phyloP scores from a whole-genome alignment of 2,888 invertebrate species.

The Odontocerum albicorne region DNA sequence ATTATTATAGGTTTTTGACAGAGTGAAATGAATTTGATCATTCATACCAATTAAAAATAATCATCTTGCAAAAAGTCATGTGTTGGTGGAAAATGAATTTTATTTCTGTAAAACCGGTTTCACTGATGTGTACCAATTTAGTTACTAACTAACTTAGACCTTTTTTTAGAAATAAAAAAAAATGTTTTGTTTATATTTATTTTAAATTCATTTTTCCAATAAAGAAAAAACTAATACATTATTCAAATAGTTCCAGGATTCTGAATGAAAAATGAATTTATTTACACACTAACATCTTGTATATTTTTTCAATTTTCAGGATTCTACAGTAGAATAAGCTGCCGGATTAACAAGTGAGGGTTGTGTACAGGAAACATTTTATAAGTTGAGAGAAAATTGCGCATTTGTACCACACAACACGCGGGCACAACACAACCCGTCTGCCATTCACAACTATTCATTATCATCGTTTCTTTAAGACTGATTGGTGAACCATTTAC shows the following conservation, averaged over 20 bases:
- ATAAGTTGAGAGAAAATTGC: constrained; percentile 23
- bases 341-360: constrained; percentile 16
- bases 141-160: too few species aligned
- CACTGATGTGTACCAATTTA: too few species aligned
- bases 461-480: constrained; percentile 17
- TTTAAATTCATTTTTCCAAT: too few species aligned
- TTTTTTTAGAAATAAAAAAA: too few species aligned
- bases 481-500: constrained; percentile 22
- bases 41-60: not conserved
- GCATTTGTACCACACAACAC: constrained; percentile 15
- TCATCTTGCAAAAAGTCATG: too few species aligned
- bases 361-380: constrained; percentile 30
- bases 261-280: not conserved
- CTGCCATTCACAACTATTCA: constrained; percentile 7
- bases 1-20: not conserved
- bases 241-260: constrained; percentile 4
- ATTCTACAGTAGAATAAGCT: constrained; percentile 24
- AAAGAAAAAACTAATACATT: too few species aligned
- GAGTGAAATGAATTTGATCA: not conserved
- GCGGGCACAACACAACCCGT: constrained; percentile 14
- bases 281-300: constrained; percentile 5
- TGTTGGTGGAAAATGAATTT: too few species aligned
- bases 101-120: too few species aligned
- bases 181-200: too few species aligned
- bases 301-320: constrained; percentile 7